Evolutionary conservation across 2,888 invertebrate species (phyloP).

Genomic region (Baccha elongata): DNA sequence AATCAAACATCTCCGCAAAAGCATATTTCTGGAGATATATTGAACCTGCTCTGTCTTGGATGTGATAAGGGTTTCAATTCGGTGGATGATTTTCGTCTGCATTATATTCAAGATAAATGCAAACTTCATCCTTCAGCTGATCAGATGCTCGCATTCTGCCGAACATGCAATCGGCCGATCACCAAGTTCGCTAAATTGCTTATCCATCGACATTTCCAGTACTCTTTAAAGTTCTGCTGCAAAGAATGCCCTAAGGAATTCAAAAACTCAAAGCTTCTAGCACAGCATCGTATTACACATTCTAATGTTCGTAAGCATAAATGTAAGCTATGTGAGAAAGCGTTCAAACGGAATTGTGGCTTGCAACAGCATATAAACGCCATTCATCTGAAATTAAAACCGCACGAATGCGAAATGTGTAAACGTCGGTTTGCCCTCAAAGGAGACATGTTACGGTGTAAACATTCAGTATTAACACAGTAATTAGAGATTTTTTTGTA

Average conservation of each 20-base stretch:
- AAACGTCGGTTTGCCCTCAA: constrained; percentile 80
- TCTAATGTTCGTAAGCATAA: constrained; percentile 78
- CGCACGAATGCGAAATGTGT: constrained; percentile 80
- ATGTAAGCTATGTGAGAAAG: constrained; percentile 79
- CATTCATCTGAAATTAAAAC: constrained; percentile 81
- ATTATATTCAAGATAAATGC: constrained; percentile 55
- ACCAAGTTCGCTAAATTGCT: constrained; percentile 53
- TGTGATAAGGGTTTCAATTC: constrained; percentile 70
- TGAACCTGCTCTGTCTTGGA: constrained; percentile 74
- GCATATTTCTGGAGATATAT: constrained; percentile 25
- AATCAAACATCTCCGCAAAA: background rate
- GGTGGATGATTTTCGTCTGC: constrained; percentile 69
- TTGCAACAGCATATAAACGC: constrained; percentile 81
- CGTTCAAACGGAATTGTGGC: constrained; percentile 81
- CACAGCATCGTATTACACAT: constrained; percentile 81
- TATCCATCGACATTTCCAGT: constrained; percentile 59
- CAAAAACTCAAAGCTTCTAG: constrained; percentile 75
- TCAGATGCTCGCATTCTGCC: constrained; percentile 59
- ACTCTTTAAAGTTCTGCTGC: constrained; percentile 61
- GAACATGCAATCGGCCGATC: constrained; percentile 55
- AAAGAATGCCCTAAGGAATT: constrained; percentile 73
- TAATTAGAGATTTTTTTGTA: constrained; percentile 18
- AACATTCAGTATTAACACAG: constrained; percentile 78
- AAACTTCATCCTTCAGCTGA: constrained; percentile 53
- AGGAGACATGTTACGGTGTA: constrained; percentile 81